phyloP scores from a whole-genome alignment of 2,797 vertebrate species.

The Ptychadena robeensis region DNA sequence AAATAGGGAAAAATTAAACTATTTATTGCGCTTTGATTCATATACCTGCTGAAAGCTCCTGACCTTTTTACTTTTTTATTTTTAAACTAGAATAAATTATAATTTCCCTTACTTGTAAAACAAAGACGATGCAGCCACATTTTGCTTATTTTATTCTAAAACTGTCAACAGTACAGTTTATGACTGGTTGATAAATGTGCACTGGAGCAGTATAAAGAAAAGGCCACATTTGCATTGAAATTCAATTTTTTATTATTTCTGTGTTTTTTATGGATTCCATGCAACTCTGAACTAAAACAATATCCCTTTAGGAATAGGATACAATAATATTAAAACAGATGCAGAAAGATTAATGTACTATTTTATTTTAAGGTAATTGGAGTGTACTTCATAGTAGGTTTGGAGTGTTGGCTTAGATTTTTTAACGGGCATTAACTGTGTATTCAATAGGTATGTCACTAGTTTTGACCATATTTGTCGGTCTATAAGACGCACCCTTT shows the following conservation, averaged over 20 bases:
- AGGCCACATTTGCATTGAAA: constrained; percentile 83
- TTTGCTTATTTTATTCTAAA: constrained; percentile 66
- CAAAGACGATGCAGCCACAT: constrained; percentile 67
- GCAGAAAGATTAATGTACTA: background rate
- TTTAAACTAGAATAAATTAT: constrained; percentile 68
- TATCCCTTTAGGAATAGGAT: constrained; percentile 30
- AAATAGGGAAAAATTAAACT: background rate
- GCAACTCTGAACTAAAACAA: constrained; percentile 71
- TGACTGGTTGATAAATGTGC: constrained; percentile 72
- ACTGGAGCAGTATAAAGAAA: constrained; percentile 73
- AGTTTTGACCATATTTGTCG: no score
- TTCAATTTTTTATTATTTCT: constrained; percentile 78
- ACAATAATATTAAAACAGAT: background rate
- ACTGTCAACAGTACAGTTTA: constrained; percentile 68
- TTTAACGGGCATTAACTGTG: background rate
- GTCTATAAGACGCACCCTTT: no score
- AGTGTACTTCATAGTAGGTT: no score
- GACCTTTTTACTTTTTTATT: constrained; percentile 66
- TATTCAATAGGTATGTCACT: background rate
- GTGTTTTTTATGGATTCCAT: constrained; percentile 72
- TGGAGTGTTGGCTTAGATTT: background rate
- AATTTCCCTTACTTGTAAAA: constrained; percentile 67
- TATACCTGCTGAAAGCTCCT: constrained; percentile 57
- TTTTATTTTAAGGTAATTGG: background rate
- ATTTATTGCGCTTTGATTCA: constrained; percentile 52